Evolutionary conservation across 1,140 invertebrate species (phyloP), one percentile per base, ranked within the genome.

Genomic region (Glossosoma conforme): DNA sequence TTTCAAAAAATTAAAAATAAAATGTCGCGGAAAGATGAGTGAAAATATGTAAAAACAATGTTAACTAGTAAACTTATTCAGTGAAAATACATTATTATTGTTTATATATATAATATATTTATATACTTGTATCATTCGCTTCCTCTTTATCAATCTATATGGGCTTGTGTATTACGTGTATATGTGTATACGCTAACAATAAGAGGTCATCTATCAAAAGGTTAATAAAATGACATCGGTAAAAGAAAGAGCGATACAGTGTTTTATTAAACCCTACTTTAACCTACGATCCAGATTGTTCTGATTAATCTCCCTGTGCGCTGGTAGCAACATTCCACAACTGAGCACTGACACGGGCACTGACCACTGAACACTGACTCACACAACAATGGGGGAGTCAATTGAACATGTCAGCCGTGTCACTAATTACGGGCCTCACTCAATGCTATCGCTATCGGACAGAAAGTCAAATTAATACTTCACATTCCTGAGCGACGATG

Each of bases 221-320:
- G 13, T 51, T 20, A 52, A 52, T 52, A 46, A 40, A 52, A 52
- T 52, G 43, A 52, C 50, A 50, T 20, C 17, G 25, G 19, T 30
- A 52, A 46, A 51, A 21, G 32, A 36, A 46, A 44, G 43, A 46
- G 42, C 14, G 19, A 50, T 38, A 22, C 42, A 10, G 40, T 46
- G 22, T 52, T 52, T 52, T 46, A 52, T 45, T 52, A 36, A 40
- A 44, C 41, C 48, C 21, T 38, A 28, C 11, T 28, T 30, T 17
- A 28, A 8, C 6, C 24, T 28, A n/a, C n/a, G n/a, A n/a, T n/a
- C n/a, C n/a, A n/a, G n/a, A n/a, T n/a, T n/a, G n/a, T n/a, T n/a
- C n/a, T n/a, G 24, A 28, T 28, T 28, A 28, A n/a, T 28, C 24
- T n/a, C 24, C 24, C 24, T 28, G 6, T 6, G 6, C 24, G 24